phyloP scores from a whole-genome alignment of 2,888 invertebrate genomes.

The Platerodrilus igneus region DNA sequence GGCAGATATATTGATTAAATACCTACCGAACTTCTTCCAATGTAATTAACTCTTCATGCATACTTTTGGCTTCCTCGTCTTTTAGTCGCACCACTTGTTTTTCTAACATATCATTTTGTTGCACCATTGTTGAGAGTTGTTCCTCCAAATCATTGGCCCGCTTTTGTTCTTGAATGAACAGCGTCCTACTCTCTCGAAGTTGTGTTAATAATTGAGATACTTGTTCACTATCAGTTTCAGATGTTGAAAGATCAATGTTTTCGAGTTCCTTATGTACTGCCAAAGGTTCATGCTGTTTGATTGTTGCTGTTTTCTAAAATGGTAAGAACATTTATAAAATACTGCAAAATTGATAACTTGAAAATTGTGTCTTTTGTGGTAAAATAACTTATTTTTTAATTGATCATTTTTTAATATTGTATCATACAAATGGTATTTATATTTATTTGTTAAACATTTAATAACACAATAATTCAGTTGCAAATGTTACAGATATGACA shows the following conservation, averaged over 20 bases:
- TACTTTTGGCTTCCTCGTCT: slow-evolving; percentile 73
- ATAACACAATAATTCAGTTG: too few species aligned
- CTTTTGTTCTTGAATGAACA: slow-evolving; percentile 66
- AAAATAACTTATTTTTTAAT: too few species aligned
- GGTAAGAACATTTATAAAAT: too few species aligned
- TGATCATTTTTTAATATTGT: too few species aligned
- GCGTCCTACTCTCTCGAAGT: slow-evolving; percentile 64
- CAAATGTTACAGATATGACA: too few species aligned
- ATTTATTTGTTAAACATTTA: too few species aligned
- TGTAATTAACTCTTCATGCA: slow-evolving; percentile 78
- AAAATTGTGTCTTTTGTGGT: too few species aligned
- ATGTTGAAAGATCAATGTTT: slow-evolving; percentile 16
- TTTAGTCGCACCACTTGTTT: slow-evolving; percentile 63
- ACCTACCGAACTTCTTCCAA: slow-evolving; percentile 79
- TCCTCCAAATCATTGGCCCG: slow-evolving; percentile 72
- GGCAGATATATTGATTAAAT: too few species aligned
- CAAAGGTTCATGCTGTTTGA: too few species aligned
- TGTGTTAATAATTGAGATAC: slow-evolving; percentile 60
- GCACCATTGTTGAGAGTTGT: slow-evolving; percentile 64
- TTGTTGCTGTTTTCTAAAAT: too few species aligned
- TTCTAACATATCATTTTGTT: slow-evolving; percentile 67
- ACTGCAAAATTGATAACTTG: too few species aligned
- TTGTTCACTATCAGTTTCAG: slow-evolving; percentile 41
- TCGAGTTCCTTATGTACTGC: slow-evolving; percentile 38
- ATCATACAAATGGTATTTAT: too few species aligned